phyloP scores from a whole-genome alignment of 2,113 vertebrate genomes.

The Bubo scandiacus region DNA sequence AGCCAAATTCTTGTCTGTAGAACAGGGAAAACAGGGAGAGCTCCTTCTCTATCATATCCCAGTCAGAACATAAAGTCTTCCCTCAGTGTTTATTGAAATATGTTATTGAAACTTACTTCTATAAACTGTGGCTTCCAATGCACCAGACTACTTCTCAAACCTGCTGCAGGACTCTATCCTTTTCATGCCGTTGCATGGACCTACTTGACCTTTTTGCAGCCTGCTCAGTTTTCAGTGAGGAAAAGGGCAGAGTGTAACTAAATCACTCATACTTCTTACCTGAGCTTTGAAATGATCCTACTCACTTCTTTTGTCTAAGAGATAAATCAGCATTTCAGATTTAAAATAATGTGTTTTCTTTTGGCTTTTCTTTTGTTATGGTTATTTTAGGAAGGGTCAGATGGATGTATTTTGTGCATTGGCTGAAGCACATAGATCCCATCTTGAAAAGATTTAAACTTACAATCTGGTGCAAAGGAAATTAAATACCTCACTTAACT shows the following conservation, averaged over 20 bases:
- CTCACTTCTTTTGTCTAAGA: background rate
- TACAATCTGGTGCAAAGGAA: background rate
- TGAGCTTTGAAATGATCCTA: background rate
- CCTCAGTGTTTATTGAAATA: background rate
- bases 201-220: background rate
- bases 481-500: background rate
- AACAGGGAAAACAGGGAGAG: background rate
- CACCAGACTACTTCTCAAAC: background rate
- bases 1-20: background rate
- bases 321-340: background rate
- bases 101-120: background rate
- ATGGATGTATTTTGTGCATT: background rate
- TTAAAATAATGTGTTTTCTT: background rate
- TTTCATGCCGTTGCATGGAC: background rate
- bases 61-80: background rate
- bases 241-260: background rate
- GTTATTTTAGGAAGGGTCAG: background rate
- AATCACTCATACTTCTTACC: background rate
- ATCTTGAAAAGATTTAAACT: background rate
- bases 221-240: background rate
- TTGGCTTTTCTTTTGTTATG: background rate
- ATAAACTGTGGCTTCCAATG: background rate
- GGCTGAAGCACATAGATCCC: background rate
- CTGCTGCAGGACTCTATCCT: background rate
- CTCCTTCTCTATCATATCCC: background rate